phyloP scores from a whole-genome alignment of 2,113 vertebrate species.

The Cercopithecus mona region DNA sequence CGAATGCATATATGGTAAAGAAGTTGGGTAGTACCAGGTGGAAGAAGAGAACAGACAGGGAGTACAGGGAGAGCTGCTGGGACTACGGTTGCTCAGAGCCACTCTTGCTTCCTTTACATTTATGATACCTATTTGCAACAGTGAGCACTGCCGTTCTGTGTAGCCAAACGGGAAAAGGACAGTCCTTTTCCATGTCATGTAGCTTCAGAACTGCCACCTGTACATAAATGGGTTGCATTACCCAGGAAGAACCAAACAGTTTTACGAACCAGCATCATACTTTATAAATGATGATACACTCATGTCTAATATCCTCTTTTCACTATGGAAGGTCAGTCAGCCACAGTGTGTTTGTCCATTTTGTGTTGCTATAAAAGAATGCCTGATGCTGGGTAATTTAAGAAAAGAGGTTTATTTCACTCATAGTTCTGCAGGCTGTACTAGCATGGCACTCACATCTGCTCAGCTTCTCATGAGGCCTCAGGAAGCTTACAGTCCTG shows the following conservation, averaged over 20 bases:
- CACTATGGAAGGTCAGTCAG: neutral
- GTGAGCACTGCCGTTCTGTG: neutral
- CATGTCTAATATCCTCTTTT: neutral
- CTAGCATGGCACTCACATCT: too few species aligned
- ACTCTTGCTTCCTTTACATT: neutral
- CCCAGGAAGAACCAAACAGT: neutral
- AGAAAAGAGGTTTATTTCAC: too few species aligned
- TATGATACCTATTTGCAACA: neutral
- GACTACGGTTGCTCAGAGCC: too few species aligned
- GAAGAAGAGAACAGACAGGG: neutral
- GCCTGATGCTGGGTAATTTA: too few species aligned
- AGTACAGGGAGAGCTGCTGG: too few species aligned
- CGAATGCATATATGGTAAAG: neutral
- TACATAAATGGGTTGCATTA: neutral
- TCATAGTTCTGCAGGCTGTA: too few species aligned
- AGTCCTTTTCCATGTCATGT: neutral
- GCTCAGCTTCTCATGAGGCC: too few species aligned
- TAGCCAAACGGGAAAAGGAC: neutral
- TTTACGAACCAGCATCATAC: accelerated
- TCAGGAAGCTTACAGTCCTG: too few species aligned
- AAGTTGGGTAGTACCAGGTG: neutral
- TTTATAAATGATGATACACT: neutral
- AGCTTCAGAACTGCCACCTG: neutral
- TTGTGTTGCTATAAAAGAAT: too few species aligned
- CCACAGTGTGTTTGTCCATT: neutral